Evolutionary conservation across 2,797 vertebrate genomes (phyloP), one percentile per base, ranked within the genome.

Genomic region (Dipus sagitta): DNA sequence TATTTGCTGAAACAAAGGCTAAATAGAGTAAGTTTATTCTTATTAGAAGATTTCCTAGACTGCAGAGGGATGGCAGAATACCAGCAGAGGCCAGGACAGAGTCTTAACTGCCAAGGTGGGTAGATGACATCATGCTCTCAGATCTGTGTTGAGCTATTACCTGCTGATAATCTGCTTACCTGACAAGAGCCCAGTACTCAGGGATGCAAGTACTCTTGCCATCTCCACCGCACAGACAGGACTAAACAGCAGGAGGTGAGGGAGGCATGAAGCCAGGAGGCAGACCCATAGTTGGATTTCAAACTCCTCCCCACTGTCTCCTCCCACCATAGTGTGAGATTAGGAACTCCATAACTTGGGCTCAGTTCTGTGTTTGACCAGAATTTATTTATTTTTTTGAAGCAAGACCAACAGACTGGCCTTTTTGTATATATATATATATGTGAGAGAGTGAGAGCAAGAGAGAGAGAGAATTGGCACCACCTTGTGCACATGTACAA

Each of bases 191-290:
- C 62, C 67, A 84, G 72, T 80, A 82, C 94, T 88, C 64, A 60
- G 20, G 34, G 64, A 83, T 91, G 70, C 86, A 93, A 96, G 71
- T 67, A 30, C 62, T 80, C 60, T 72, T 86, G 90, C 95, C 96
- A 95, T 95, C 96, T 93, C 83, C 72, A 82, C 79, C 92, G 90
- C 85, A 94, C 95, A 96, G 86, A 94, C 32, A 68, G 94, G n/a
- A 38, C 81, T 94, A 93, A 95, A 85, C 91, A 77, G 93, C 85
- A 94, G 95, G 90, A 90, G 42, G 34, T 90, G 23, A 91, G 84
- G 65, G 81, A 92, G 62, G 75, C 75, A 12, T 74, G 52, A 93
- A 88, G 32, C 70, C 62, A 72, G 71, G 64, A 90, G 76, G 90
- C 92, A 95, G 78, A 91, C 34, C 17, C 71, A 90, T 20, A 86